A percentile compares a stretch with the other conserved stretches of the same genome.
Conservation (phyloP, 1,140 invertebrate species). For the Penaeus indicus region DNA sequence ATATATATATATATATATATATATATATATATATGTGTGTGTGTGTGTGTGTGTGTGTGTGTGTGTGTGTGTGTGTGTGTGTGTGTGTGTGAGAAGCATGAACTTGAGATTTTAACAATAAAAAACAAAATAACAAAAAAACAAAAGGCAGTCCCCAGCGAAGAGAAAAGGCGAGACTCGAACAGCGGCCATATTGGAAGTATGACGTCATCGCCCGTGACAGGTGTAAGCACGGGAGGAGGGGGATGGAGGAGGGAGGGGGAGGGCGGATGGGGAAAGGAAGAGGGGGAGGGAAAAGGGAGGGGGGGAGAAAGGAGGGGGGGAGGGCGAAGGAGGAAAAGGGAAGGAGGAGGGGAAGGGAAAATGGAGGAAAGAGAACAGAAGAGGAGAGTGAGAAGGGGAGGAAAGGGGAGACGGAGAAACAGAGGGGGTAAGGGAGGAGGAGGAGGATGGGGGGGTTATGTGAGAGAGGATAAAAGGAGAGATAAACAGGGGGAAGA, state of each 20-base stretch:
- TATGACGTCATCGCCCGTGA: no score
- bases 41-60: no score
- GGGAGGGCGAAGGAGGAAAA: neutral
- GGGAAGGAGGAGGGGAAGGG: neutral
- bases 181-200: no score
- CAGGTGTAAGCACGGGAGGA: no score
- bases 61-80: slow-evolving; percentile 30
- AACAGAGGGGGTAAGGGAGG: neutral
- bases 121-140: no score
- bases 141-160: no score
- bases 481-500: neutral
- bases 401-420: neutral
- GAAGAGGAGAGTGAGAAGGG: neutral
- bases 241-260: neutral
- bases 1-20: neutral
- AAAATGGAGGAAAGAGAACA: no score
- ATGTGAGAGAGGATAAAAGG: neutral
- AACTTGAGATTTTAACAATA: neutral
- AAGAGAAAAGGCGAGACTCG: no score
- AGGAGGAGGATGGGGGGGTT: neutral
- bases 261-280: neutral
- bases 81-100: neutral
- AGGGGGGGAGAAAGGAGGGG: neutral
- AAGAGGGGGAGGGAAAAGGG: neutral
- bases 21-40: slow-evolving; percentile 30